A percentile compares a stretch with the other conserved stretches of the same genome.
These are phyloP conservation scores for Auanema sp. DNA, from an alignment of 2,888 invertebrate species.

Conservation along the genomic window DNA sequence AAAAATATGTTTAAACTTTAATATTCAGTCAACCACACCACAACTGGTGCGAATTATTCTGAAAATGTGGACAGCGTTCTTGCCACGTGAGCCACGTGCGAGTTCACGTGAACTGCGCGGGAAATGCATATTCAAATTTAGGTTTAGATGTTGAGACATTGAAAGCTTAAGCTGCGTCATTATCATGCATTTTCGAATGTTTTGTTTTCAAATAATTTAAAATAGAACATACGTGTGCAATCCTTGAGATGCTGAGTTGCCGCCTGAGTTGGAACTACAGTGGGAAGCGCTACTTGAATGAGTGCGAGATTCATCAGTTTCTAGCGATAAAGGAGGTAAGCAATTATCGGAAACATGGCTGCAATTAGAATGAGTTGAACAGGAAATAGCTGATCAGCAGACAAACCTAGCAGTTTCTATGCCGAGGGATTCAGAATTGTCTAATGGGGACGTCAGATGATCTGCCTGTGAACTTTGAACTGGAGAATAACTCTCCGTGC, in stretches of 20 bases:
- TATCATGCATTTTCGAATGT: not conserved
- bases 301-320: conserved; percentile 18
- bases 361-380: not conserved
- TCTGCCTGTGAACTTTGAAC: not conserved
- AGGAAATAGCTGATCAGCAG: not conserved
- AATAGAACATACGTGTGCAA: not conserved
- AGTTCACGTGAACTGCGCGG: not conserved
- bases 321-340: conserved; percentile 15
- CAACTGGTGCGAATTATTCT: not conserved
- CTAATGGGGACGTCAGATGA: not conserved
- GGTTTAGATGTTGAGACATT: not conserved
- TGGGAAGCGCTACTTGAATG: conserved; percentile 21
- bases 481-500: conserved; percentile 8
- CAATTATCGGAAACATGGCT: not conserved
- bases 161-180: not conserved
- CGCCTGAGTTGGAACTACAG: conserved; percentile 13
- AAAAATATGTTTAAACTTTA: not conserved
- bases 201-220: not conserved
- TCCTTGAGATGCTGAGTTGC: conserved; percentile 2
- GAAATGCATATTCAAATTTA: not conserved
- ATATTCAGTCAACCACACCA: not conserved
- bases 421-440: not conserved
- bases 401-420: not conserved
- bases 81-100: not conserved
- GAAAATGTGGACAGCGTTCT: not conserved